Percentiles rank a stretch among this genome's conserved stretches.
phyloP scores from a whole-genome alignment of 2,888 invertebrate genomes.

The Pristionchus fissidentatus region DNA sequence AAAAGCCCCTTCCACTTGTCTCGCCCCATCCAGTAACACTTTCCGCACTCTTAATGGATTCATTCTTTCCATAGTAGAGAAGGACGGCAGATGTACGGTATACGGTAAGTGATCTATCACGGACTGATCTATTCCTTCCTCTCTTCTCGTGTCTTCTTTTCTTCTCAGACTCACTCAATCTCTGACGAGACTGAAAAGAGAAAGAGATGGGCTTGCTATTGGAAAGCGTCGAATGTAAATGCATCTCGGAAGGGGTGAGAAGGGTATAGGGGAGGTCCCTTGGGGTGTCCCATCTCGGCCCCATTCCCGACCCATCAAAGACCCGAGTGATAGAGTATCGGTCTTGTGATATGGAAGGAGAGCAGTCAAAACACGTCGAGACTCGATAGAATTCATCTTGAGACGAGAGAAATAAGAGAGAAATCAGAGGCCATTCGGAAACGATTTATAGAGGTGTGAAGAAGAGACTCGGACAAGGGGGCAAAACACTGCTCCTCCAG shows the following conservation, averaged over 20 bases:
- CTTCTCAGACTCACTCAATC: background rate
- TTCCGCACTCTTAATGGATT: slow-evolving; percentile 42
- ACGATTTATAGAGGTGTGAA: slow-evolving; percentile 26
- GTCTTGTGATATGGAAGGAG: no score
- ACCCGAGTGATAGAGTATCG: background rate
- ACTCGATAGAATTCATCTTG: background rate
- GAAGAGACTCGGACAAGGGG: background rate
- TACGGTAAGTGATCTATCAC: slow-evolving; percentile 31
- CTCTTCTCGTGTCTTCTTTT: background rate
- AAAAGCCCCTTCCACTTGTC: background rate
- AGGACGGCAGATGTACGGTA: background rate
- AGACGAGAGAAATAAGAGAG: background rate
- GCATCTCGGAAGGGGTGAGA: background rate
- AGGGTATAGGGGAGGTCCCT: background rate
- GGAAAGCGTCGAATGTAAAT: background rate
- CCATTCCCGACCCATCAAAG: background rate
- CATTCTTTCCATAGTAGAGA: slow-evolving; percentile 25
- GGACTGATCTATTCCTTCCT: background rate
- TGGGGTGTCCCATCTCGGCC: background rate
- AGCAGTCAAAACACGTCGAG: no score
- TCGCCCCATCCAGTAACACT: background rate
- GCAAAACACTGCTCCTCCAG: no score
- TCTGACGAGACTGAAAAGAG: no score
- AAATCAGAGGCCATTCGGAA: background rate
- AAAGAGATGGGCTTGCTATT: slow-evolving; percentile 23